Base-by-base conservation (phyloP, 2,888 invertebrate genomes). In the Drosophila rellima region DNA sequence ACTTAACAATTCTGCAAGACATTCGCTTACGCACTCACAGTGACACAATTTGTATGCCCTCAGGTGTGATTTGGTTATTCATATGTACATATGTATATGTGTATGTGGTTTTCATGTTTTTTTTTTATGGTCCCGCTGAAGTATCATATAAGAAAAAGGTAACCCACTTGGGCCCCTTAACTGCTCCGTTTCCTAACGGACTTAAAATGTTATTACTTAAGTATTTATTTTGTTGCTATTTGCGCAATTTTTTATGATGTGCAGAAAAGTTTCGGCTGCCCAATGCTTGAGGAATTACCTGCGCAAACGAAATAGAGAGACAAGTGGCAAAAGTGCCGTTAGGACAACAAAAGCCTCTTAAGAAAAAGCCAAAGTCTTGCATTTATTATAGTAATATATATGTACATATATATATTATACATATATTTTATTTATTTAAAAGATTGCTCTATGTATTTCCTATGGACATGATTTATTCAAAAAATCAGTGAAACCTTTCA, bases 31-130 rank as follows among this genome's bases (percentile, higher is more conserved):
- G 56, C 80, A 78, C 86, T 78, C 68, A 78, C 61, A 86, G 71
- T 70, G 83, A 74, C 88, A 88, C 89, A 75, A 88, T 88, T 88
- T 67, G 59, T 55, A 78, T 78, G 88, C 85, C 85, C 89, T 75
- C 68, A 82, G 85, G 85, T 89, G 82, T 79, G 66, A 70, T 76
- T 68, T 56, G 61, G 13, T 20, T 59, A 42, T 63, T 17, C n/a
- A 60, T 37, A 39, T 15, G 26, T 18, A 15, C 35, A 42, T 50
- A 26, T 31, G 23, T 47, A 29, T 17, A 45, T 65, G 20, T 37
- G 15, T 51, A 15, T 40, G 42, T 59, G 47, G n/a, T 48, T 56
- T 48, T 61, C 26, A 62, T 44, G 33, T 78, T 62, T 67, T 60
- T 59, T 74, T 78, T 78, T 73, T 73, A 59, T 73, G 56, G 64